Evolutionary conservation across 2,797 vertebrate genomes (phyloP).

Genomic region (Poeciliopsis turneri): DNA sequence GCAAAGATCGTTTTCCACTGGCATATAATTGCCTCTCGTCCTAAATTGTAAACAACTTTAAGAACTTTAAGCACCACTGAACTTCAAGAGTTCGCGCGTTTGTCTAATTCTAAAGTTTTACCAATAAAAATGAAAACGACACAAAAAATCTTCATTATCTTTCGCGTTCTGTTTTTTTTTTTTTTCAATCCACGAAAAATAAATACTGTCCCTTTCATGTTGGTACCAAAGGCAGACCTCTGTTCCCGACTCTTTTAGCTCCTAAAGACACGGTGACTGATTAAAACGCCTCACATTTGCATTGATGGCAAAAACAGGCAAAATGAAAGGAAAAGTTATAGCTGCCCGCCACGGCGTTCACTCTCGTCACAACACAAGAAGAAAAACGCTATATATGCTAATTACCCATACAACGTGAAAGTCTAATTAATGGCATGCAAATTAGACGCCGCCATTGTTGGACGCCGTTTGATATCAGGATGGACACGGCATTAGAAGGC

Average conservation of each 20-base stretch:
- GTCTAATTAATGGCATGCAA: slow-evolving; percentile 84
- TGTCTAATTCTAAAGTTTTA: neutral
- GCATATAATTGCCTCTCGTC: too few species aligned
- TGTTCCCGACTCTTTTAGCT: slow-evolving; percentile 13
- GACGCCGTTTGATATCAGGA: slow-evolving; percentile 73
- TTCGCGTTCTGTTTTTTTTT: too few species aligned
- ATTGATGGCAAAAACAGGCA: slow-evolving; percentile 71
- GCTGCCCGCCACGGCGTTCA: slow-evolving; percentile 68
- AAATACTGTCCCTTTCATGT: slow-evolving; percentile 33
- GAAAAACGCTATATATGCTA: slow-evolving; percentile 75
- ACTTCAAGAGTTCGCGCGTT: neutral
- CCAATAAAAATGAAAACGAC: neutral
- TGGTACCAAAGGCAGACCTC: slow-evolving; percentile 39
- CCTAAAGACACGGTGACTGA: slow-evolving; percentile 48
- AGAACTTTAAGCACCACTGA: neutral
- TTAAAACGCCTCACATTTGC: slow-evolving; percentile 73
- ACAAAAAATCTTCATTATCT: neutral
- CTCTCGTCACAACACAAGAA: slow-evolving; percentile 66
- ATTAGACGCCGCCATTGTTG: slow-evolving; percentile 77
- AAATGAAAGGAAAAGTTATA: slow-evolving; percentile 76
- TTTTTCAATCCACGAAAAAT: neutral
- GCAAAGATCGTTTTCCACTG: neutral
- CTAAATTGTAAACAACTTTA: neutral
- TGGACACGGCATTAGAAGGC: slow-evolving; percentile 65
- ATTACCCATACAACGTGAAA: slow-evolving; percentile 76